Evolutionary conservation across 2,113 vertebrate genomes (phyloP), one percentile per base, ranked within the genome.

Genomic region (Pan troglodytes): DNA sequence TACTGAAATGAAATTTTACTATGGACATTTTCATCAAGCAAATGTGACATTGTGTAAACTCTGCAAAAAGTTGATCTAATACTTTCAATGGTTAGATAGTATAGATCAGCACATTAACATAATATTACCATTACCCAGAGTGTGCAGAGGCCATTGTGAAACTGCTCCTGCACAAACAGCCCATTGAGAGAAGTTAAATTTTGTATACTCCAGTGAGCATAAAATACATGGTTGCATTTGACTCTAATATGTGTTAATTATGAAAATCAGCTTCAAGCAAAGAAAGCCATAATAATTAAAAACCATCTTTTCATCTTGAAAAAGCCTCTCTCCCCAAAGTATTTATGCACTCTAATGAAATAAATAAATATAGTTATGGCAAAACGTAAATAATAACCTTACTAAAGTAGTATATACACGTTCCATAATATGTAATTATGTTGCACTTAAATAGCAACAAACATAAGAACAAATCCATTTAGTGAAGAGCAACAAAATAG

Each of bases 231-330:
- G 75, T 38, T 93, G 88, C 83, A 90, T 97, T 96, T 96, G 95
- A 96, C 59, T 97, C 90, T 97, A 98, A 97, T 97, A 96, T 97
- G 96, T 97, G 95, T 98, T 98, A 98, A 98, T 98, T 97, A 97
- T 96, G 94, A 97, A 98, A 97, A 98, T 96, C 90, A 93, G 85
- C 86, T 98, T 70, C 78, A 96, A 97, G 68, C 78, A 97, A 96
- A 97, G 91, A 95, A 97, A 97, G 75, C 64, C 64, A 89, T 94
- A 97, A 97, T 97, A 98, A 97, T 97, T 98, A 97, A 96, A 96
- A 98, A 83, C 8, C 78, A 96, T 98, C 88, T 97, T 97, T 98
- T 94, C 84, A 93, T 96, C 96, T 97, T 94, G 95, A 98, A 94
- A 98, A 97, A 75, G 27, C 61, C 25, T 93, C 70, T 88, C 64